Conservation (phyloP, 2,113 vertebrate genomes). For the Lota lota region DNA sequence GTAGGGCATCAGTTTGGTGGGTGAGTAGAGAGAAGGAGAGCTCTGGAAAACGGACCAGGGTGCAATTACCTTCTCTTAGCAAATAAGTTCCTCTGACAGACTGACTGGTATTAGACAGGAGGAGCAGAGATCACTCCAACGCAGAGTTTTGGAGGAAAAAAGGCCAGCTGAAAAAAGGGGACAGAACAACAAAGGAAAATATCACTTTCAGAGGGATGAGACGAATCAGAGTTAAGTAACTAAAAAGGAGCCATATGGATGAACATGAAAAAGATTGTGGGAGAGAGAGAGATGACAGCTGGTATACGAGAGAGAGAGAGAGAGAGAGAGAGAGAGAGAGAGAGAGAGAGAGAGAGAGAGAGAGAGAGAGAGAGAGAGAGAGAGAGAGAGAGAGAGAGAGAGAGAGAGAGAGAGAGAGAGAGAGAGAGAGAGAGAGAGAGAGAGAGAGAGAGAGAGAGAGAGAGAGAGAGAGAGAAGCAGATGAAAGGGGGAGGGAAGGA, state of each 20-base stretch:
- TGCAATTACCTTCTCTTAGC: background rate
- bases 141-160: background rate
- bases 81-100: background rate
- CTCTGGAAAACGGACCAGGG: background rate
- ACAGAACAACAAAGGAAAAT: no score
- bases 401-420: background rate
- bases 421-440: conserved; percentile 12
- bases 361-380: background rate
- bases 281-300: background rate
- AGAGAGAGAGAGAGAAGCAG: conserved; percentile 1
- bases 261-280: background rate
- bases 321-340: conserved; percentile 3
- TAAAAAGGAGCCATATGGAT: no score
- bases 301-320: background rate
- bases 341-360: background rate
- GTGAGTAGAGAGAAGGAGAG: background rate
- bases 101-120: background rate
- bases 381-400: background rate
- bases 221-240: no score
- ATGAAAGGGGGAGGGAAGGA: background rate
- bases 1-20: background rate
- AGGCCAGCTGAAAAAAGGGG: no score
- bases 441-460: background rate
- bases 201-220: no score
- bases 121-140: background rate